phyloP scores from a whole-genome alignment of 2,113 vertebrate genomes.

The Machaerirhynchus nigripectus region DNA sequence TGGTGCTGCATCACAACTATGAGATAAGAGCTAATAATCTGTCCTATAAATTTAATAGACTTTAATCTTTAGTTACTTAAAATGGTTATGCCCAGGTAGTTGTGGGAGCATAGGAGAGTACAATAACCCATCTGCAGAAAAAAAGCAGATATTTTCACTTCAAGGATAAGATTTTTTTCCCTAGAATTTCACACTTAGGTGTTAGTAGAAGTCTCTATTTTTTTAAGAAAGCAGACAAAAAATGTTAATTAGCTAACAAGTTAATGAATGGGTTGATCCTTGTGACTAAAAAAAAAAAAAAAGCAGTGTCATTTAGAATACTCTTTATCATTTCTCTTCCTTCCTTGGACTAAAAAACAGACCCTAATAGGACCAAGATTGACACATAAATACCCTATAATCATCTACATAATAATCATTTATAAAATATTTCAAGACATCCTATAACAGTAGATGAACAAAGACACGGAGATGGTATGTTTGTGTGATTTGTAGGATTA shows the following conservation, averaged over 20 bases:
- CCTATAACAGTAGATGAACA: not conserved
- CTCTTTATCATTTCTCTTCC: not conserved
- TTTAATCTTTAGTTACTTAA: not conserved
- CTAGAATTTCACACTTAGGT: not conserved
- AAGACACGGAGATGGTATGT: not conserved
- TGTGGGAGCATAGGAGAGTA: not conserved
- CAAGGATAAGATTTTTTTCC: not conserved
- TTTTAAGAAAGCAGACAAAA: not conserved
- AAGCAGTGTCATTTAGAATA: not conserved
- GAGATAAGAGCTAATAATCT: not conserved
- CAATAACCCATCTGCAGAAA: not conserved
- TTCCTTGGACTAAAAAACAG: not conserved
- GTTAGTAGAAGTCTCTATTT: not conserved
- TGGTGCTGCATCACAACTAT: not conserved
- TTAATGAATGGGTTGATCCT: not conserved
- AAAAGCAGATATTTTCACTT: not conserved
- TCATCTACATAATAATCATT: no score
- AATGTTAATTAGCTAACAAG: not conserved
- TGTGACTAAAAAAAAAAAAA: not conserved
- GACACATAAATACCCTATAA: not conserved
- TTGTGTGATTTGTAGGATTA: not conserved
- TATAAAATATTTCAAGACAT: not conserved
- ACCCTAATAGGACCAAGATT: not conserved
- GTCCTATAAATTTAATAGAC: not conserved
- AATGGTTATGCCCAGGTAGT: not conserved